Percentiles rank a stretch among this genome's conserved stretches.
Conservation (phyloP, 2,113 vertebrate genomes). For the Thryonomys swinderianus region DNA sequence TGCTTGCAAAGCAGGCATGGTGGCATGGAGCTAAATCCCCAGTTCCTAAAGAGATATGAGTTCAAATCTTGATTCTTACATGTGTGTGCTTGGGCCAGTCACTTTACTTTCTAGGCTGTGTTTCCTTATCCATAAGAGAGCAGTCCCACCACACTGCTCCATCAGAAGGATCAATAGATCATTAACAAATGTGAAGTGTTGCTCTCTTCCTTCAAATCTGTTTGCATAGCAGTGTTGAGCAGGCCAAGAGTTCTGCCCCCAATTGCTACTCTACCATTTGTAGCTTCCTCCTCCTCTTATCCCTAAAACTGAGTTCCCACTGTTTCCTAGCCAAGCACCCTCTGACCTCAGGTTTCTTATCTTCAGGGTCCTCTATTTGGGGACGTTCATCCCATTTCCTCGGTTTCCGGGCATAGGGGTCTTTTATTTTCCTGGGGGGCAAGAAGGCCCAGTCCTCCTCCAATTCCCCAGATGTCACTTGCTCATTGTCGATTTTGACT, state of each 20-base stretch:
- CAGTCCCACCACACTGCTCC: neutral
- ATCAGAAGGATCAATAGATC: neutral
- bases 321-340: neutral
- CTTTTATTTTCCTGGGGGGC: conserved; percentile 90
- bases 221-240: neutral
- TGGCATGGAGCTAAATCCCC: no score
- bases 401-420: conserved; percentile 89
- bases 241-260: neutral
- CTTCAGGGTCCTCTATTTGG: conserved; percentile 90
- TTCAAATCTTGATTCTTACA: neutral
- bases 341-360: conserved; percentile 91
- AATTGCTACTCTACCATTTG: neutral
- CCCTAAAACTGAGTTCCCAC: neutral
- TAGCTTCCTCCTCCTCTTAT: neutral
- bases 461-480: conserved; percentile 88
- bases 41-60: neutral
- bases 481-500: conserved; percentile 93
- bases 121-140: conserved; percentile 13
- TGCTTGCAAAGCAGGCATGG: no score
- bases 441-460: conserved; percentile 93
- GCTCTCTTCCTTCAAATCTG: neutral
- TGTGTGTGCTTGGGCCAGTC: neutral
- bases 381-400: conserved; percentile 92
- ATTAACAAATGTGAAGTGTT: neutral
- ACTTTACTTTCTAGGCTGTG: neutral